Evolutionary conservation across 2,113 vertebrate species (phyloP).

Genomic region (Thamnaconus septentrionalis): DNA sequence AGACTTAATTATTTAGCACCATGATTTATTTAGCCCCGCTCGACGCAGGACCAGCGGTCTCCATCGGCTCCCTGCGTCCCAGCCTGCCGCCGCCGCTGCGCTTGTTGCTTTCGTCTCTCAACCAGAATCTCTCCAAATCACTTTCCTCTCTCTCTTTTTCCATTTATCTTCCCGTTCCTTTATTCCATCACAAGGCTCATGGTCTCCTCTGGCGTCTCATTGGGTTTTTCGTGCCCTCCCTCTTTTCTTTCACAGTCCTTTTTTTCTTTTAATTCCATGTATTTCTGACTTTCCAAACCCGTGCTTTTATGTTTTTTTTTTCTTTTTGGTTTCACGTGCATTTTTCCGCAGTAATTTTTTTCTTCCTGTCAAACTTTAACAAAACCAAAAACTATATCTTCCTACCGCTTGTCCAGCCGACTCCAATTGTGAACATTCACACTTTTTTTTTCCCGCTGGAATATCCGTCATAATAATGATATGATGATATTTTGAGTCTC

Average conservation of each 20-base stretch:
- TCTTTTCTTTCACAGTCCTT: background rate
- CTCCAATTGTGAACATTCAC: too few species aligned
- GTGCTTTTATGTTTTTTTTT: background rate
- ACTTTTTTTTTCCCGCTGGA: too few species aligned
- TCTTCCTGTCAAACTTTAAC: too few species aligned
- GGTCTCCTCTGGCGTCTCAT: constrained; percentile 13
- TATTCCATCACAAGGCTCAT: constrained; percentile 6
- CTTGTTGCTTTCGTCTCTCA: background rate
- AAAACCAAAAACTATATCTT: too few species aligned
- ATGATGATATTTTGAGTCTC: too few species aligned
- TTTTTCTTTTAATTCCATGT: too few species aligned
- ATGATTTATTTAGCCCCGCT: constrained; percentile 74
- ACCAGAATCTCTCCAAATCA: background rate
- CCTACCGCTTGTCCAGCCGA: too few species aligned
- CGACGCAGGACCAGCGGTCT: constrained; percentile 64
- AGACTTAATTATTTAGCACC: constrained; percentile 68
- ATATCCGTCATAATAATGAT: too few species aligned
- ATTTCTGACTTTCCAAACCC: constrained; percentile 6
- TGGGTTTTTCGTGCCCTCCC: background rate
- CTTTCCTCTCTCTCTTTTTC: constrained; percentile 30
- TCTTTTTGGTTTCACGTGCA: background rate
- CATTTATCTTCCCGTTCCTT: background rate
- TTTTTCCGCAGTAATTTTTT: too few species aligned
- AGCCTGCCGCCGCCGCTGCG: constrained; percentile 22
- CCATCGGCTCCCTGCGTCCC: constrained; percentile 46